Base-by-base conservation (phyloP, 1,140 invertebrate species). In the Zaprionus inermis region DNA sequence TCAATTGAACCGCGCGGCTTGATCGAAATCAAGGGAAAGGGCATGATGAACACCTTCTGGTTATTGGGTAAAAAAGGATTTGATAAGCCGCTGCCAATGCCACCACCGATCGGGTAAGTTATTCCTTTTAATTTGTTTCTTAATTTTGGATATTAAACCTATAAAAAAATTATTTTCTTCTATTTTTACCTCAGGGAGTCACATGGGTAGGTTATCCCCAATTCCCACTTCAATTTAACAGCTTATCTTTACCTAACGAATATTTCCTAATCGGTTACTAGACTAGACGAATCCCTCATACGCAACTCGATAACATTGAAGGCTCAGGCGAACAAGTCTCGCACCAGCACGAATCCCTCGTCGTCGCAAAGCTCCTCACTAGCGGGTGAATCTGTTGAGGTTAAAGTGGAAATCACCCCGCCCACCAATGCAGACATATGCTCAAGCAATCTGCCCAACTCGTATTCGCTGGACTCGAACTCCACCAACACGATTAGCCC, bases 11-110 rank as follows among this genome's bases (percentile, higher is more conserved):
- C 95, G 78, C 94, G 97, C 51, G 97, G 97, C 1, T 93, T 95
- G 55, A 97, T 96, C 1, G 96, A 97, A 76, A 94, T 98, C 54
- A 98, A 98, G 93, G 97, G 97, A 52, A 98, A 98, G 93, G 97
- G 97, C 36, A 95, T 95, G 89, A 96, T 97, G 95, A 95, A 95
- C 68, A 98, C 97, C 1, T 98, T 97, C 92, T 98, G 97, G 97
- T 93, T 98, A 51, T 93, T 97, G 30, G 97, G 97, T 55, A 97
- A 97, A 93, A 95, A 96, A 52, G 97, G 96, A 22, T 98, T 98
- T 91, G 95, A 97, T 76, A 97, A 97, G 92, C 94, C 95, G 28
- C 93, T 98, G 10, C 97, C 97, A 9, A 94, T 94, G 32, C 96
- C 97, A 54, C 96, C 96, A 5, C 94, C 95, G 3, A 93, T 97